Evolutionary conservation across 2,888 invertebrate species (phyloP).

Genomic region (Agrotis exclamationis): DNA sequence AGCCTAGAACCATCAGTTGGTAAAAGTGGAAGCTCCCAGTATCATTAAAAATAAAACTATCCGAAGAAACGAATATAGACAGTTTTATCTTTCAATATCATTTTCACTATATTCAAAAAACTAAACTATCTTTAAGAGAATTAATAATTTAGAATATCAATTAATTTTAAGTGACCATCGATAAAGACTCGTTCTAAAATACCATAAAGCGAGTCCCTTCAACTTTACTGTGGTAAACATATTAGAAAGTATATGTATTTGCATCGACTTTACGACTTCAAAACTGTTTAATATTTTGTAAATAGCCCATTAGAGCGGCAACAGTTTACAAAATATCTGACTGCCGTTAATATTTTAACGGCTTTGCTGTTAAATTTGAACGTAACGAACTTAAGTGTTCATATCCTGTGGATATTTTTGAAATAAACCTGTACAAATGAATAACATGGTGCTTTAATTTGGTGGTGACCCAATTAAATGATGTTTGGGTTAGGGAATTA

Average conservation of each 20-base stretch:
- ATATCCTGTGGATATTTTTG: conserved; percentile 73
- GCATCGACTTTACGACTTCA: conserved; percentile 72
- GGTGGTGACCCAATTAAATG: conserved; percentile 48
- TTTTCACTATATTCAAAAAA: neutral
- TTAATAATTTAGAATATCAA: conserved; percentile 16
- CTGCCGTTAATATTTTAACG: conserved; percentile 74
- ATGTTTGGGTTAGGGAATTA: neutral
- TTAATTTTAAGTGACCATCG: conserved; percentile 11
- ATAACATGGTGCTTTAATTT: conserved; percentile 27
- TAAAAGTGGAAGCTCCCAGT: neutral
- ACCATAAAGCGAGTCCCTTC: conserved; percentile 27
- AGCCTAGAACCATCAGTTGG: neutral
- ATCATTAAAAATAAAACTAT: neutral
- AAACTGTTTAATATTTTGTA: conserved; percentile 82
- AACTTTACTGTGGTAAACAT: conserved; percentile 41
- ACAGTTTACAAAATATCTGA: conserved; percentile 78
- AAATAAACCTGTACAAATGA: conserved; percentile 47
- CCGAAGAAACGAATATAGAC: neutral
- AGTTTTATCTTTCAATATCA: neutral
- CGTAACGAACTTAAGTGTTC: conserved; percentile 68
- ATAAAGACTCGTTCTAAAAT: conserved; percentile 21
- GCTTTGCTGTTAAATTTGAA: conserved; percentile 69
- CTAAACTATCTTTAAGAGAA: conserved; percentile 7
- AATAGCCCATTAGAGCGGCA: conserved; percentile 75
- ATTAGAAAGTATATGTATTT: conserved; percentile 66